A percentile compares a stretch with the other conserved stretches of the same genome.
These are phyloP conservation scores for Drosophila buzzatii DNA, from an alignment of 2,888 invertebrate species.

Conservation along the genomic window DNA sequence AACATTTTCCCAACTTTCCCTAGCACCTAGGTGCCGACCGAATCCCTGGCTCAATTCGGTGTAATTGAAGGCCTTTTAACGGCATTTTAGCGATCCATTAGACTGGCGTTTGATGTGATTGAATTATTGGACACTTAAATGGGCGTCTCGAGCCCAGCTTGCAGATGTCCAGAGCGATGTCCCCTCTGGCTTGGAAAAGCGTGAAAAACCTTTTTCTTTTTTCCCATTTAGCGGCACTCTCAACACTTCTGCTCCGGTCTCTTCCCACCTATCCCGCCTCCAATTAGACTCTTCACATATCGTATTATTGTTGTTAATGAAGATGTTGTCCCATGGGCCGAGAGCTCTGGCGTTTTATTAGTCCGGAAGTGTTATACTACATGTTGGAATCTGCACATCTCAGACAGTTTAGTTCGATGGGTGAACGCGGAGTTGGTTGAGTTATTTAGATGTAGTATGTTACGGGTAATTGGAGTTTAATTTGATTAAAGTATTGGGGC, in stretches of 20 bases:
- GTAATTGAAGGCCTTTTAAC: conserved; percentile 78
- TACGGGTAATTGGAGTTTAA: conserved; percentile 58
- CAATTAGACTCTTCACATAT: conserved; percentile 55
- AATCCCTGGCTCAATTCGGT: conserved; percentile 61
- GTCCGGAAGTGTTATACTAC: conserved; percentile 75
- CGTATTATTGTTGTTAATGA: conserved; percentile 67
- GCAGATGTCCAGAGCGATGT: conserved; percentile 26
- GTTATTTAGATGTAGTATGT: conserved; percentile 39
- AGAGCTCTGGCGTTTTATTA: conserved; percentile 62
- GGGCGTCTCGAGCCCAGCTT: conserved; percentile 55
- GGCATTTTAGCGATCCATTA: conserved; percentile 69
- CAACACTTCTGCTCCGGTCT: conserved; percentile 43
- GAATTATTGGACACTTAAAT: conserved; percentile 82
- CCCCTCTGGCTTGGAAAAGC: conserved; percentile 33
- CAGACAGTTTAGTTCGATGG: conserved; percentile 21
- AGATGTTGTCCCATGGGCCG: conserved; percentile 64
- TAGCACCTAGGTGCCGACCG: conserved; percentile 36
- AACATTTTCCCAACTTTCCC: conserved; percentile 61
- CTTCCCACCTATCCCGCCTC: background rate
- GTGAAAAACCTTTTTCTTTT: conserved; percentile 50
- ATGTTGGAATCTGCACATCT: conserved; percentile 45
- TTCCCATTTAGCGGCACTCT: conserved; percentile 53
- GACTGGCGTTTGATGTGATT: conserved; percentile 77
- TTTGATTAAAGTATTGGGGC: conserved; percentile 61
- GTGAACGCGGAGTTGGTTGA: background rate